Evolutionary conservation across 2,888 invertebrate species (phyloP).

Genomic region (Acanthosepion pharaonis): DNA sequence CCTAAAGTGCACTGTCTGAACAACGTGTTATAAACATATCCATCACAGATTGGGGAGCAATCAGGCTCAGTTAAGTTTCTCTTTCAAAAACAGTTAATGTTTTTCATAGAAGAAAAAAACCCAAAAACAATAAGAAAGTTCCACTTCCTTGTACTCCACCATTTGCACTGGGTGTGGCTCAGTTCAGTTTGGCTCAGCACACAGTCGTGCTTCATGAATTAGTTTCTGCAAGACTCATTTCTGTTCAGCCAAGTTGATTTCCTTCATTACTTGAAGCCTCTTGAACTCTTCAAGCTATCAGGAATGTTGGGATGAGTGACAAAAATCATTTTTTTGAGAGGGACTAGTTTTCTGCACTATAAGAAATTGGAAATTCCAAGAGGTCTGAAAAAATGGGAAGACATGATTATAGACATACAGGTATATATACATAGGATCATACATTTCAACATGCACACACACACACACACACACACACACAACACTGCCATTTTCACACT

Average conservation of each 20-base stretch:
- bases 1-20: not conserved
- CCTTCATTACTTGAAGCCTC: constrained; percentile 21
- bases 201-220: not conserved
- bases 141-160: not conserved
- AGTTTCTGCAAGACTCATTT: not conserved
- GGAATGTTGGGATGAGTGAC: not conserved
- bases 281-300: constrained; percentile 20
- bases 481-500: not conserved
- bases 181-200: not conserved
- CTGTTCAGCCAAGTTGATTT: not conserved
- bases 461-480: not conserved
- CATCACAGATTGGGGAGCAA: constrained; percentile 6
- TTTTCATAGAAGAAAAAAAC: not conserved
- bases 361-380: not conserved
- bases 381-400: not conserved
- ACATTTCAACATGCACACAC: too few species aligned
- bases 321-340: not conserved
- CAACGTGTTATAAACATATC: constrained; percentile 33
- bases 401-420: not conserved
- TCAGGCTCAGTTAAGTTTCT: constrained; percentile 9
- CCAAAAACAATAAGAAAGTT: not conserved
- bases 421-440: not conserved
- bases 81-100: constrained; percentile 33
- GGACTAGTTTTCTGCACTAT: not conserved
- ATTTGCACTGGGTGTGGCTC: not conserved